phyloP scores from a whole-genome alignment of 2,797 vertebrate species.

The Epinephelus malabaricus region DNA sequence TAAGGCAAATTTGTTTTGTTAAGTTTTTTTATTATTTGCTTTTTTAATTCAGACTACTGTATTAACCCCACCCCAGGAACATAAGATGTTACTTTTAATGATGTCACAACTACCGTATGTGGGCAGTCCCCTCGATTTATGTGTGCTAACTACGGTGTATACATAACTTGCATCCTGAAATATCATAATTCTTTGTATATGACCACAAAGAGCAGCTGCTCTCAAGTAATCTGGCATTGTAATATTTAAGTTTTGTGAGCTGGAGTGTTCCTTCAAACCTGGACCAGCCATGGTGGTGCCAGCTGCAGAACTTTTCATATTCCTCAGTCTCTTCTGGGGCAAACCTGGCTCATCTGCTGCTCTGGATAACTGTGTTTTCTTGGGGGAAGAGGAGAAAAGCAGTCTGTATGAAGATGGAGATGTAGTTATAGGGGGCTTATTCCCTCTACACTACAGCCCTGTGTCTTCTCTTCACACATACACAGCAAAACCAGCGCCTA shows the following conservation, averaged over 20 bases:
- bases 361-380: constrained; percentile 67
- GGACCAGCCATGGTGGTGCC: constrained; percentile 50
- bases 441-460: constrained; percentile 81
- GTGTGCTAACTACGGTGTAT: constrained; percentile 10
- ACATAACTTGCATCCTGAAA: constrained; percentile 24
- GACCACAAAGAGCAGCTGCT: neutral
- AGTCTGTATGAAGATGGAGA: constrained; percentile 80
- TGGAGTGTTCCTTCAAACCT: neutral
- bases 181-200: constrained; percentile 1
- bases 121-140: constrained; percentile 29
- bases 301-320: constrained; percentile 23
- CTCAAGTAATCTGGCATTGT: neutral
- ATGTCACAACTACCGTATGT: neutral
- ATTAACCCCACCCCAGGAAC: too few species aligned
- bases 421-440: constrained; percentile 82
- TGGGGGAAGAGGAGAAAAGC: constrained; percentile 72
- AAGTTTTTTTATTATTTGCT: too few species aligned
- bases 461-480: constrained; percentile 61
- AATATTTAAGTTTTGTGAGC: neutral
- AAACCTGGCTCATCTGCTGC: constrained; percentile 25
- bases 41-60: neutral
- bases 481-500: constrained; percentile 66
- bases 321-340: constrained; percentile 44
- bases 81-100: too few species aligned
- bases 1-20: too few species aligned